Base-by-base conservation (phyloP, 2,797 vertebrate genomes). In the Diplodus sargus region DNA sequence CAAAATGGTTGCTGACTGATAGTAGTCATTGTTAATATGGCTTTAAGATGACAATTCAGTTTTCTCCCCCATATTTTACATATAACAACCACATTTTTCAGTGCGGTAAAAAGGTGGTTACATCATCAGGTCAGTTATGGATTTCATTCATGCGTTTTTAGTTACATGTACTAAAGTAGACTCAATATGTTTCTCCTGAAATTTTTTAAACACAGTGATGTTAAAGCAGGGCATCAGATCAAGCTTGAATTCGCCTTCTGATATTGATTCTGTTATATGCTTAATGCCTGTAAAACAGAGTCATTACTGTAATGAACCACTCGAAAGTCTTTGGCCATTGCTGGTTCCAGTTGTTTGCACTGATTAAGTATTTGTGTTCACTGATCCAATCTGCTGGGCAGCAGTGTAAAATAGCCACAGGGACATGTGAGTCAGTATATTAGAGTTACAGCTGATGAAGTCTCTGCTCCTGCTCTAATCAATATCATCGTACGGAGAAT, bases 341-440 rank as follows among this genome's bases (percentile, higher is more conserved):
- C 67, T 54, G 30, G 6, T 68, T 69, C 17, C 15, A 63, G 13
- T 45, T 57, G 70, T 73, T 73, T 73, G 58, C 48, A 71, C 17
- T 76, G 69, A 81, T 75, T 67, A 53, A 70, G 52, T 67, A 25
- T 69, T 76, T 76, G 81, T 70, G 76, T 52, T 76, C 64, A 78
- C 60, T 71, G 78, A 76, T 81, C 23, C 60, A 61, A 39, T 78
- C 60, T 43, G 34, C 28, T 76, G 64, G 63, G 25, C 58, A 62
- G 62, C 67, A n/a, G 25, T 70, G 25, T 62, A 45, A 65, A 48
- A 67, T 51, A 68, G 58, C 68, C 28, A 52, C 62, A 18, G 61
- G 61, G 64, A 70, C 42, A 47, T n/a, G 63, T 11, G 48, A 64
- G 61, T 52, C 48, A 17, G 30, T 48, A 28, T 61, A 47, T 47